These are phyloP conservation scores for Agrypnia vestita DNA, from an alignment of 1,140 invertebrate genomes.

Conservation along the genomic window DNA sequence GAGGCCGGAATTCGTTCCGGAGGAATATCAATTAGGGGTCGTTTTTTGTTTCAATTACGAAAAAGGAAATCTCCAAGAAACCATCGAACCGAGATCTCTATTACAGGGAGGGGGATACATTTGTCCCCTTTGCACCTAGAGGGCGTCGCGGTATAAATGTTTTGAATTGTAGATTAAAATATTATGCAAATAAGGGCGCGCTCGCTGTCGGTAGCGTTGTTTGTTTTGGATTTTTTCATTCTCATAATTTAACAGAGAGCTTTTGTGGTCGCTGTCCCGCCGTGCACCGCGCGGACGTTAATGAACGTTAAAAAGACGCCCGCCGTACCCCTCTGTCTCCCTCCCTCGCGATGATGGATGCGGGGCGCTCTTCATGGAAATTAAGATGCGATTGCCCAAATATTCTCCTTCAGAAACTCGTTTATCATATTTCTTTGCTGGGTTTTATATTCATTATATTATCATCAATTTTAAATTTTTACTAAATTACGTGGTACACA, in stretches of 20 bases:
- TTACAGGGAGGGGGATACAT: not conserved
- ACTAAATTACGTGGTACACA: too few relatives aligned
- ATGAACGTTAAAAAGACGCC: too few relatives aligned
- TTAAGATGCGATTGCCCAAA: too few relatives aligned
- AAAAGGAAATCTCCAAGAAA: not conserved
- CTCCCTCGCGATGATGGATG: constrained; percentile 35
- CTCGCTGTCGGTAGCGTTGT: constrained; percentile 47
- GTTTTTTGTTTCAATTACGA: constrained; percentile 20
- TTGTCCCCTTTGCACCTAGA: not conserved
- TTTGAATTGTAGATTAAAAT: constrained; percentile 60
- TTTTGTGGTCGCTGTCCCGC: constrained; percentile 43
- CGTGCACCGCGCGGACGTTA: too few relatives aligned
- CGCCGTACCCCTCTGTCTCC: constrained; percentile 18
- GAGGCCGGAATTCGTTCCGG: not conserved
- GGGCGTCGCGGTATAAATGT: constrained; percentile 37
- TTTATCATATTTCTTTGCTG: too few relatives aligned
- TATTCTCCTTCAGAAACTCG: too few relatives aligned
- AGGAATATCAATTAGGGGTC: constrained; percentile 32
- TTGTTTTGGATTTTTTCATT: constrained; percentile 51
- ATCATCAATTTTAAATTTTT: too few relatives aligned
- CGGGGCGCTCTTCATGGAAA: too few relatives aligned
- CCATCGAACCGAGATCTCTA: not conserved
- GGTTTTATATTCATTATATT: too few relatives aligned
- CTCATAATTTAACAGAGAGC: constrained; percentile 55
- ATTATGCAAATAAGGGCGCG: constrained; percentile 57